Conservation (phyloP, 2,797 vertebrate genomes). For the Acropternis orthonyx region DNA sequence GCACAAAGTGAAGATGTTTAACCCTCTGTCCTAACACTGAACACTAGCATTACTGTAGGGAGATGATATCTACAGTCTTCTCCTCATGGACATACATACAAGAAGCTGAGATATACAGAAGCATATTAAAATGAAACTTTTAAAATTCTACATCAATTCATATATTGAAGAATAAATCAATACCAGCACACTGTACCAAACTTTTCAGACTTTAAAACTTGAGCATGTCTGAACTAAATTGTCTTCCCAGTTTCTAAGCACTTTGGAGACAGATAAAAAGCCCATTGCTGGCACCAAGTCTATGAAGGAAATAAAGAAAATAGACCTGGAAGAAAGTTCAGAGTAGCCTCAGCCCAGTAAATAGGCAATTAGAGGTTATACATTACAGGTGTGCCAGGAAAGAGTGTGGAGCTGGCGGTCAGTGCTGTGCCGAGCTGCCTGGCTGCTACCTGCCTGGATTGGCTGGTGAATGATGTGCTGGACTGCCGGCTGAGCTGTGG, state of each 20-base stretch:
- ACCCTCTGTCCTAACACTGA: neutral
- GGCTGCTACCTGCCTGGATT: conserved; percentile 84
- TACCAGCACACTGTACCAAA: accelerated
- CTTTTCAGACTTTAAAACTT: neutral
- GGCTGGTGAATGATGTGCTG: conserved; percentile 97
- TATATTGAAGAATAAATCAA: neutral
- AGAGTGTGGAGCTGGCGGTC: neutral
- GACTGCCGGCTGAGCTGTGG: conserved; percentile 86
- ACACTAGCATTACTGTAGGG: neutral
- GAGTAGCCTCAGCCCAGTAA: neutral
- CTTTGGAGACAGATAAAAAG: neutral
- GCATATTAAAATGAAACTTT: neutral
- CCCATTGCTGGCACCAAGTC: neutral
- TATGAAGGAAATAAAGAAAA: neutral
- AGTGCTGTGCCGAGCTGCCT: neutral
- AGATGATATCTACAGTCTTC: neutral
- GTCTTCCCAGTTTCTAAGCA: neutral
- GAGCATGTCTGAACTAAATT: neutral
- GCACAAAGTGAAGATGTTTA: neutral
- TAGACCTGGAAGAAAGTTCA: neutral
- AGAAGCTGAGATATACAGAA: neutral
- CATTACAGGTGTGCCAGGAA: neutral
- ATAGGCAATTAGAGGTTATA: neutral
- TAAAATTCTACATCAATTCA: neutral
- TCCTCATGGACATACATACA: accelerated